Conservation (phyloP, 2,797 vertebrate genomes). For the Pseudocheirus occidentalis region DNA sequence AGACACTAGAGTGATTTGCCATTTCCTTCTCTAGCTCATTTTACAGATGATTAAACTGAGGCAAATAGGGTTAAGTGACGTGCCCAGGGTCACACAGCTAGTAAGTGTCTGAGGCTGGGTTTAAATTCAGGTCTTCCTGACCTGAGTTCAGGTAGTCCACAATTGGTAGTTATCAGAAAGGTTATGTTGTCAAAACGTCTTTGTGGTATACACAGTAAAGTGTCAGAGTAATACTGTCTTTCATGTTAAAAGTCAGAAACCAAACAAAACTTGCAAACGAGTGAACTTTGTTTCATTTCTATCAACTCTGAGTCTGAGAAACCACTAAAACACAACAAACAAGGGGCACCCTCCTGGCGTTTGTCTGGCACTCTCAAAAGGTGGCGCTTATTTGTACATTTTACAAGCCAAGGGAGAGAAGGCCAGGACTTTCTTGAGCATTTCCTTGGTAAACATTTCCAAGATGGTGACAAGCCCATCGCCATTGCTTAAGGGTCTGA, state of each 20-base stretch:
- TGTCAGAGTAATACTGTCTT: not conserved
- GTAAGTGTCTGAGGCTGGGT: not conserved
- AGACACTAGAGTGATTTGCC: not conserved
- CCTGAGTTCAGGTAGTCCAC: not conserved
- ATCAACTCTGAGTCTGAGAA: constrained; percentile 5
- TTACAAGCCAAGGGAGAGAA: not conserved
- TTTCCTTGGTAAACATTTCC: constrained; percentile 55
- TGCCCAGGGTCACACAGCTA: not conserved
- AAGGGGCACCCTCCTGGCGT: not conserved
- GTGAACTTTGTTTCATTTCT: not conserved
- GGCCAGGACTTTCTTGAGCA: constrained; percentile 19
- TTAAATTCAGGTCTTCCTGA: not conserved
- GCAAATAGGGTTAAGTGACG: not conserved
- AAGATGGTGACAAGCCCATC: constrained; percentile 41
- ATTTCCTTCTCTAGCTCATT: not conserved
- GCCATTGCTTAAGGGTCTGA: constrained; percentile 22
- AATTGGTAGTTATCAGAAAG: not conserved
- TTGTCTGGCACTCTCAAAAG: constrained; percentile 41
- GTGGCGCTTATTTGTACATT: not conserved
- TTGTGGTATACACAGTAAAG: not conserved
- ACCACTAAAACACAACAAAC: constrained; percentile 48
- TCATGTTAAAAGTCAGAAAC: not conserved
- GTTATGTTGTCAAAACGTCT: not conserved
- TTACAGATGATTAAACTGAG: not conserved
- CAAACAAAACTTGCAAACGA: not conserved